Base-by-base conservation (phyloP, 2,113 vertebrate genomes). In the Oryzias celebensis region DNA sequence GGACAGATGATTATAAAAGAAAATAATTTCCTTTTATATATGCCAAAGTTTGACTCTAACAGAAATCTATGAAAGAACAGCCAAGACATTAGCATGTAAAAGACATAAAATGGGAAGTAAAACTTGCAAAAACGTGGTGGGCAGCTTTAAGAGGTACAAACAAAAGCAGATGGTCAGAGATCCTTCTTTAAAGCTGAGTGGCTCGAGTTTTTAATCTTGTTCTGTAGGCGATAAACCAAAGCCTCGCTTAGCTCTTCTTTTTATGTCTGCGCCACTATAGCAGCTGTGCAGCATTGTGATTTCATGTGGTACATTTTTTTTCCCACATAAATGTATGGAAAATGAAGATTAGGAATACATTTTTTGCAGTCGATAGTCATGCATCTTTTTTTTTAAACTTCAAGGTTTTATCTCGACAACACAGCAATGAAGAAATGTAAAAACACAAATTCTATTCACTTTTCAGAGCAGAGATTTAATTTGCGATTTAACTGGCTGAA, bases 101-200 rank as follows among this genome's bases (percentile, higher is more conserved):
- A 46, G 44, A 46, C 17, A 46, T 46, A 47, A 47, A 65, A 22
- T 36, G 12, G 28, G 5, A 47, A 18, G 4, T 4, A 49, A 52
- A 17, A 17, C 1, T 24, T 2, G 41, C 23, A 1, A 12, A 20
- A 54, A 60, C 22, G 18, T 53, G 6, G 36, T 50, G 7, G 3
- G 18, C 36, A 31, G 4, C 1, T 14, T 72, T 57, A 48, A 52
- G 54, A 52, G n/a, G 52, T 2, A 43, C 51, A 71, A 52, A 53
- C 31, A 73, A 73, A 66, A 66, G 53, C 82, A 83, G 85, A 85
- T 88, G 83, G 83, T 49, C 54, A 57, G 23, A 71, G 58, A 81
- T 81, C 83, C 83, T 52, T 75, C 77, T 88, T 89, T 80, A 85
- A 75, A 81, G 78, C 81, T 81, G 58, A 81, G n/a, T 63, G 78